Conservation (phyloP, 2,113 vertebrate genomes). For the Sylvilagus bachmani region DNA sequence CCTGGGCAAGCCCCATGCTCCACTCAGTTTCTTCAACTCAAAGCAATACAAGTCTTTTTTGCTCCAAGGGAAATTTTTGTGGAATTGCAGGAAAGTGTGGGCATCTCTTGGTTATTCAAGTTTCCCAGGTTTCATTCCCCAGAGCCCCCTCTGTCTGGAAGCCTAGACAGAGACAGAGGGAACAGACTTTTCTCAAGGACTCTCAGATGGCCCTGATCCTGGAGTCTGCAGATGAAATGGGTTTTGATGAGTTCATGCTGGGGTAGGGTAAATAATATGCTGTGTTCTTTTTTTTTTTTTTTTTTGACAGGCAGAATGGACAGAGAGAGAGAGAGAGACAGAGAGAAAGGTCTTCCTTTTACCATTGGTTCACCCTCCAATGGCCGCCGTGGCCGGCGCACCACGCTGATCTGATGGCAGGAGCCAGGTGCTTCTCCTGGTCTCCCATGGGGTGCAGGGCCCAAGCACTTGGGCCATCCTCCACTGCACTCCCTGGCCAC, state of each 20-base stretch:
- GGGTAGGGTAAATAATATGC: not conserved
- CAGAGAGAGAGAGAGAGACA: no score
- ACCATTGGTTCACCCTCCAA: no score
- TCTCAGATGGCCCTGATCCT: not conserved
- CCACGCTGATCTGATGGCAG: no score
- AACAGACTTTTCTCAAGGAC: not conserved
- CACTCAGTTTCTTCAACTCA: not conserved
- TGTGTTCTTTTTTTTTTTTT: no score
- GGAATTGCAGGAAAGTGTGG: not conserved
- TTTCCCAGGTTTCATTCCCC: not conserved
- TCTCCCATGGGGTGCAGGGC: no score
- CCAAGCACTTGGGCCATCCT: no score
- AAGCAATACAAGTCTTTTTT: not conserved
- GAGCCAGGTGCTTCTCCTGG: no score
- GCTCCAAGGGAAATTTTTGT: not conserved
- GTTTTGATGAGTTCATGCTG: no score
- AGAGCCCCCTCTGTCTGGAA: not conserved
- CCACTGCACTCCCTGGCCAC: no score
- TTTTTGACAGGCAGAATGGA: no score
- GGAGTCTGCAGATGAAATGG: not conserved
- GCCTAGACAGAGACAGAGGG: not conserved
- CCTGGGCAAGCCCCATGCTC: not conserved
- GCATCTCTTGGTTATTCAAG: not conserved
- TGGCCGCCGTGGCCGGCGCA: no score
- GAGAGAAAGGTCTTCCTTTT: no score